phyloP scores from a whole-genome alignment of 1,140 invertebrate species.

The Pogonomyrmex californicus region DNA sequence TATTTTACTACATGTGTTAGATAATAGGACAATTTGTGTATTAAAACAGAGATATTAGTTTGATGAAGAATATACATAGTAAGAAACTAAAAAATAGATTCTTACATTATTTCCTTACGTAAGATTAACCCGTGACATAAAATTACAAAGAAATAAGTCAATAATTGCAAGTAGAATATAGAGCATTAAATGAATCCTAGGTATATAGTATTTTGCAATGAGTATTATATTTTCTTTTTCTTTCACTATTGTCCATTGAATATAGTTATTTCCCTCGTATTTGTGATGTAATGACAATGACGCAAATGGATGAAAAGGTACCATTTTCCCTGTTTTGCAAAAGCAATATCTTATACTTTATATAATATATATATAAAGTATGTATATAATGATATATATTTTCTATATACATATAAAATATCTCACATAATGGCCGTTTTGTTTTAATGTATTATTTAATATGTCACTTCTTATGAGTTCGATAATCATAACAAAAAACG shows the following conservation, averaged over 20 bases:
- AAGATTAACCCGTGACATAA: slow-evolving; percentile 26
- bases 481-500: slow-evolving; percentile 12
- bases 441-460: slow-evolving; percentile 48
- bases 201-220: slow-evolving; percentile 46
- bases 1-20: slow-evolving; percentile 24
- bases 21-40: slow-evolving; percentile 7
- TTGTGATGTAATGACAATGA: slow-evolving; percentile 57
- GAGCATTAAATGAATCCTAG: slow-evolving; percentile 29
- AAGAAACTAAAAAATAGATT: slow-evolving; percentile 4
- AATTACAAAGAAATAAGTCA: slow-evolving; percentile 43
- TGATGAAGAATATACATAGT: slow-evolving; percentile 37
- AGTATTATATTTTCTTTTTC: slow-evolving; percentile 64
- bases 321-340: slow-evolving; percentile 47
- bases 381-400: slow-evolving; percentile 36
- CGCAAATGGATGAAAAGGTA: slow-evolving; percentile 64
- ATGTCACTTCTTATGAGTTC: slow-evolving; percentile 34
- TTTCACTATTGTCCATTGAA: slow-evolving; percentile 71
- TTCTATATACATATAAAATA: slow-evolving; percentile 65
- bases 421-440: slow-evolving; percentile 55
- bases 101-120: slow-evolving; percentile 29
- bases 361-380: slow-evolving; percentile 62
- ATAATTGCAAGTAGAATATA: slow-evolving; percentile 51
- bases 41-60: slow-evolving; percentile 29
- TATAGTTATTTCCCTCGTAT: slow-evolving; percentile 58
- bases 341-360: slow-evolving; percentile 64